phyloP scores from a whole-genome alignment of 2,113 vertebrate species.

The Cyrtonyx montezumae region DNA sequence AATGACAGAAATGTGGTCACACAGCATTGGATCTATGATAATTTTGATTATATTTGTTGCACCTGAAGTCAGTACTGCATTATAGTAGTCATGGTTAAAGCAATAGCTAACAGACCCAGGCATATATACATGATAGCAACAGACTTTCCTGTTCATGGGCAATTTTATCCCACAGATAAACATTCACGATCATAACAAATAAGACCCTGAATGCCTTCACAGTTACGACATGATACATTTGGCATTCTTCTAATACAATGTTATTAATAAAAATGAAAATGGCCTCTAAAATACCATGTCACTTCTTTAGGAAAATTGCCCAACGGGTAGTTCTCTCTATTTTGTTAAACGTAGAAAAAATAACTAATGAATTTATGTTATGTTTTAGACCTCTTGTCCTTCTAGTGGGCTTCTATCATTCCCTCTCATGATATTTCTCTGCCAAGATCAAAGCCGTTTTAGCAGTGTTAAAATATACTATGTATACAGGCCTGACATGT shows the following conservation, averaged over 20 bases:
- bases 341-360: not conserved
- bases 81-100: not conserved
- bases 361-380: slow-evolving; percentile 1
- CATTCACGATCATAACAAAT: not conserved
- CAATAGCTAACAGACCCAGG: not conserved
- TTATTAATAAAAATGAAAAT: not conserved
- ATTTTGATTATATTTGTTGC: not conserved
- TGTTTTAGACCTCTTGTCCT: not conserved
- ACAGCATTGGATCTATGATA: not conserved
- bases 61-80: not conserved
- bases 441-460: not conserved
- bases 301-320: not conserved
- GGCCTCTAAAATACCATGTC: not conserved
- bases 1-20: not conserved
- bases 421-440: not conserved
- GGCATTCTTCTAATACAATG: not conserved
- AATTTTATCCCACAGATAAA: not conserved
- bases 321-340: not conserved
- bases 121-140: fast-evolving
- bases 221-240: not conserved
- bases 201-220: not conserved
- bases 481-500: not conserved
- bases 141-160: not conserved
- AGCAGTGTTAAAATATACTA: not conserved
- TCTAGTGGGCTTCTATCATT: not conserved